A percentile compares a stretch with the other conserved stretches of the same genome.
Evolutionary conservation across 1,140 invertebrate species (phyloP).

Genomic region (Drosophila erecta): DNA sequence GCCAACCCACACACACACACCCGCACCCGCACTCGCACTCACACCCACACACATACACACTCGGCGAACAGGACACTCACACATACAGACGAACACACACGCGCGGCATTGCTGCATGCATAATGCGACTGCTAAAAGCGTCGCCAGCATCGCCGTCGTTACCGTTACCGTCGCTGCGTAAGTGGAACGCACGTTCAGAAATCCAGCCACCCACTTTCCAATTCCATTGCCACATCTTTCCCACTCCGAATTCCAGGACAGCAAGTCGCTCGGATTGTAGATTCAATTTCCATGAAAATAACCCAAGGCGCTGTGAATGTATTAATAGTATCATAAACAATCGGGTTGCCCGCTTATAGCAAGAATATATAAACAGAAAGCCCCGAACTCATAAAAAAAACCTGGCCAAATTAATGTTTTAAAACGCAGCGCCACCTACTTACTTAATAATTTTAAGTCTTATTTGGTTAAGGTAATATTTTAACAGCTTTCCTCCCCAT

Average conservation of each 20-base stretch:
- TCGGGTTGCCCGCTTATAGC: too few relatives aligned
- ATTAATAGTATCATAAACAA: not conserved
- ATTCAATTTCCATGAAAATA: not conserved
- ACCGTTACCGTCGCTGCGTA: slow-evolving; percentile 29
- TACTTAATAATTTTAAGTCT: too few relatives aligned
- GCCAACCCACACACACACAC: slow-evolving; percentile 21
- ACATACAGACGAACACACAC: slow-evolving; percentile 10
- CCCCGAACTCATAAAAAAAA: too few relatives aligned
- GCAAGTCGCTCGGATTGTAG: not conserved
- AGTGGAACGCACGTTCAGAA: slow-evolving; percentile 43
- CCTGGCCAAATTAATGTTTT: too few relatives aligned
- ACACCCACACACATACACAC: slow-evolving; percentile 9
- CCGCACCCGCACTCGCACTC: not conserved
- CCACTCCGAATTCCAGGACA: not conserved
- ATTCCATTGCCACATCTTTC: not conserved
- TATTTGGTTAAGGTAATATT: too few relatives aligned
- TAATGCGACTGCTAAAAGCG: slow-evolving; percentile 63
- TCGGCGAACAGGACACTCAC: slow-evolving; percentile 5
- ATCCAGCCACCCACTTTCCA: not conserved
- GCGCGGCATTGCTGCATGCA: slow-evolving; percentile 52
- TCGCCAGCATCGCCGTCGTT: slow-evolving; percentile 34
- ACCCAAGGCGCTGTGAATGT: not conserved
- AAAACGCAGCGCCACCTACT: too few relatives aligned
- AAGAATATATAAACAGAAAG: too few relatives aligned
- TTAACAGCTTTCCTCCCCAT: not conserved